A percentile compares a stretch with the other conserved stretches of the same genome.
phyloP scores from a whole-genome alignment of 2,888 invertebrate species.

The Scrobipalpa atriplicella region DNA sequence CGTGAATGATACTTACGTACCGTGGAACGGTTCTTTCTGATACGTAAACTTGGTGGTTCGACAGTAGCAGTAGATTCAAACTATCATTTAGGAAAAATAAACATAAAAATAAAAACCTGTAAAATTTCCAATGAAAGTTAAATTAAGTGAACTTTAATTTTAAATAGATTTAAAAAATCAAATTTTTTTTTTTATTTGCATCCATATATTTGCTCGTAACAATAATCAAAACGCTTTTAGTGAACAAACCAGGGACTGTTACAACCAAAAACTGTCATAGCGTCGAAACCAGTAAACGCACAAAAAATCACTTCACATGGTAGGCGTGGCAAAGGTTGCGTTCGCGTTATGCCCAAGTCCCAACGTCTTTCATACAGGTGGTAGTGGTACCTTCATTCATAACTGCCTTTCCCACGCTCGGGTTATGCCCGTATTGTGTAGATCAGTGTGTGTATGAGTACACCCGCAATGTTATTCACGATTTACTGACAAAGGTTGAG shows the following conservation, averaged over 20 bases:
- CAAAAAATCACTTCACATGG: not conserved
- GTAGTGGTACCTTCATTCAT: slow-evolving; percentile 61
- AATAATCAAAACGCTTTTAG: not conserved
- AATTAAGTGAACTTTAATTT: too few species aligned
- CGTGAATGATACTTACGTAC: too few species aligned
- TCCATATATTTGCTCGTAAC: too few species aligned
- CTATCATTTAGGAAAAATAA: too few species aligned
- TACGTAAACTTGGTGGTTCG: too few species aligned
- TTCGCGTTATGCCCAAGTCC: slow-evolving; percentile 7
- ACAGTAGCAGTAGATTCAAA: too few species aligned
- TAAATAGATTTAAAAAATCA: not conserved
- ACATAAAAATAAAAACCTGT: too few species aligned
- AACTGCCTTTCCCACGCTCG: slow-evolving; percentile 66
- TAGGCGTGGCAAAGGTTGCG: slow-evolving; percentile 20
- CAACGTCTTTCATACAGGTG: slow-evolving; percentile 61
- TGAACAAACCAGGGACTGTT: not conserved
- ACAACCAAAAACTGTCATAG: too few species aligned
- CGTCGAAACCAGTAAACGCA: slow-evolving; percentile 1
- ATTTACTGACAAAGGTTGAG: slow-evolving; percentile 59
- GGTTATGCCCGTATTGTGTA: slow-evolving; percentile 47
- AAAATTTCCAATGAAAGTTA: too few species aligned
- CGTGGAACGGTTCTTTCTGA: too few species aligned
- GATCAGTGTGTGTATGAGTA: slow-evolving; percentile 45
- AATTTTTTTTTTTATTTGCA: not conserved
- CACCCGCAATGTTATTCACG: slow-evolving; percentile 59